These are phyloP conservation scores for Brachyopa scutellaris DNA, from an alignment of 2,888 invertebrate genomes.

Conservation along the genomic window DNA sequence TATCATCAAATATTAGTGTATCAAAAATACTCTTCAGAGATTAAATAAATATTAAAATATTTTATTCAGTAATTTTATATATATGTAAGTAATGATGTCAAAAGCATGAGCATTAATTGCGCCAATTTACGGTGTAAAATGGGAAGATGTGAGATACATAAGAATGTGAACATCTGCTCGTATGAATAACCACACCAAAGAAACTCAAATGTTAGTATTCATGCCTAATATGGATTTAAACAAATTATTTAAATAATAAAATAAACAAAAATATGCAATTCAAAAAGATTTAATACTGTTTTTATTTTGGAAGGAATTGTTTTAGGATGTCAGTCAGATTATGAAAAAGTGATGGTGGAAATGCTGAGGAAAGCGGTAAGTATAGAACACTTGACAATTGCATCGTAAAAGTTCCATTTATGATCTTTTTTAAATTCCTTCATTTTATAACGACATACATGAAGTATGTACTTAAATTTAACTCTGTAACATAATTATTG, in stretches of 20 bases:
- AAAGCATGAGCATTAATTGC: background rate
- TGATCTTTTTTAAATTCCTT: too few relatives aligned
- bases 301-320: background rate
- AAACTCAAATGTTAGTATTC: constrained; percentile 67
- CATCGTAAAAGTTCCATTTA: too few relatives aligned
- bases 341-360: too few relatives aligned
- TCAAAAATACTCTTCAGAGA: constrained; percentile 64
- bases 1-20: constrained; percentile 60
- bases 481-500: too few relatives aligned
- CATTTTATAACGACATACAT: too few relatives aligned
- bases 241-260: constrained; percentile 56
- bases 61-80: constrained; percentile 63
- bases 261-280: constrained; percentile 34
- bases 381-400: too few relatives aligned
- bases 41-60: constrained; percentile 54
- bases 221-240: constrained; percentile 51
- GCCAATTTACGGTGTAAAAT: background rate
- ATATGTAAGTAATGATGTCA: background rate
- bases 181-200: constrained; percentile 64
- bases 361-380: too few relatives aligned
- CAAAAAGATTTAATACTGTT: background rate
- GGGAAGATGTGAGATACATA: background rate
- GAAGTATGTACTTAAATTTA: too few relatives aligned
- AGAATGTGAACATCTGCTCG: constrained; percentile 11
- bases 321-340: too few relatives aligned